Percentiles rank a stretch among this genome's conserved stretches.
These are phyloP conservation scores for Hypolimnas misippus DNA, from an alignment of 2,888 invertebrate species.

Conservation along the genomic window DNA sequence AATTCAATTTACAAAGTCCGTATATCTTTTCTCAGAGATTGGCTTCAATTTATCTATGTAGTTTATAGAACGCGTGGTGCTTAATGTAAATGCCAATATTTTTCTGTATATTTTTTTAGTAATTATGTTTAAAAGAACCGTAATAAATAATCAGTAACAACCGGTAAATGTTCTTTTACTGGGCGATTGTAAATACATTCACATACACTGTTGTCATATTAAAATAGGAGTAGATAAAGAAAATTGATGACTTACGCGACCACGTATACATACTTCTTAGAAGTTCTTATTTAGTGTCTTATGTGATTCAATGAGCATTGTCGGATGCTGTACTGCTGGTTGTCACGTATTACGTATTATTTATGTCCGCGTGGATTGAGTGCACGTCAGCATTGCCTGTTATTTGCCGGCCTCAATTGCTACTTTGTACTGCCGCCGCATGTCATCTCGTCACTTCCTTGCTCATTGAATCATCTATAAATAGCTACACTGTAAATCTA, in stretches of 20 bases:
- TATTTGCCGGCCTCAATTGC: slow-evolving; percentile 71
- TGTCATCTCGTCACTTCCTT: slow-evolving; percentile 63
- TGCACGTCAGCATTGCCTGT: slow-evolving; percentile 51
- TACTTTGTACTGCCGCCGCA: slow-evolving; percentile 58
- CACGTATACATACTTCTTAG: slow-evolving; percentile 17
- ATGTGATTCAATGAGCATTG: slow-evolving; percentile 34
- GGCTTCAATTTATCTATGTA: slow-evolving; percentile 33
- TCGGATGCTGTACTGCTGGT: slow-evolving; percentile 34
- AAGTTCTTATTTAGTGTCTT: slow-evolving; percentile 30
- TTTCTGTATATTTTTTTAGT: not conserved
- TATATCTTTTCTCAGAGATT: slow-evolving; percentile 30
- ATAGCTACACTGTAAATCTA: slow-evolving; percentile 60
- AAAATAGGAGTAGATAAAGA: not conserved
- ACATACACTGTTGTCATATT: not conserved
- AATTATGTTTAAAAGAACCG: not conserved
- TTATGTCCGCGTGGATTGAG: slow-evolving; percentile 42
- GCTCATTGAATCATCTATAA: slow-evolving; percentile 62
- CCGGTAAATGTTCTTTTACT: too few species aligned
- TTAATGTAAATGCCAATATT: slow-evolving; percentile 16
- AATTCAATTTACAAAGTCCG: slow-evolving; percentile 39
- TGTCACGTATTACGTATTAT: slow-evolving; percentile 42
- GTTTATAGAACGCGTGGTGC: slow-evolving; percentile 16
- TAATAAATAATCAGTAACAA: too few species aligned
- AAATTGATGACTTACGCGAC: slow-evolving; percentile 11
- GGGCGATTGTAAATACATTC: not conserved